Conservation (phyloP, 1,140 invertebrate genomes). For the Trigoniulus corallinus region DNA sequence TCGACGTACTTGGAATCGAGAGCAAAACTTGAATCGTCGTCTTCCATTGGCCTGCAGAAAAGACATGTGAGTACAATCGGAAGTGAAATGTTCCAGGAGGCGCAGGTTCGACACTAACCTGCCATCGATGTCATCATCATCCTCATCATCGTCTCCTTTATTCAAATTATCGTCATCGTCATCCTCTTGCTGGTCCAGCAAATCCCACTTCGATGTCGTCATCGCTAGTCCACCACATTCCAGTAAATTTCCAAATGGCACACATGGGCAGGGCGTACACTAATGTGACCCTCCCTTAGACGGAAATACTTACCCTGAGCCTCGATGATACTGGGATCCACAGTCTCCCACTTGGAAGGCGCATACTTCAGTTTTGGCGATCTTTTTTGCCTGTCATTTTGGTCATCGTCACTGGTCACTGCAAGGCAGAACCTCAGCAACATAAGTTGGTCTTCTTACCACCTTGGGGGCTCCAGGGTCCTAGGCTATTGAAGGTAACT, state of each 20-base stretch:
- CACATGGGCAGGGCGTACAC: too few relatives aligned
- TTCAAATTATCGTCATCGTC: slow-evolving; percentile 26
- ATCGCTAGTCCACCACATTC: slow-evolving; percentile 51
- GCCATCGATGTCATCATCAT: slow-evolving; percentile 28
- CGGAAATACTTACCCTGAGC: slow-evolving; percentile 39
- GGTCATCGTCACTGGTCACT: slow-evolving; percentile 11
- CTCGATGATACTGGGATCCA: slow-evolving; percentile 69
- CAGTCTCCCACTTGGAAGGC: slow-evolving; percentile 88
- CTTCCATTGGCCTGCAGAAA: slow-evolving; percentile 24
- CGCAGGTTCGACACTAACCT: too few relatives aligned
- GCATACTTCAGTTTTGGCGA: slow-evolving; percentile 31
- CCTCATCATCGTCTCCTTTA: slow-evolving; percentile 20
- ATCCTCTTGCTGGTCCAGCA: slow-evolving; percentile 35
- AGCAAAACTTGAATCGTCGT: too few relatives aligned
- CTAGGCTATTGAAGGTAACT: too few relatives aligned
- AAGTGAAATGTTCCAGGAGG: background rate
- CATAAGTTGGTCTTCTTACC: too few relatives aligned
- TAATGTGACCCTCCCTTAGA: background rate
- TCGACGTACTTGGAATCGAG: too few relatives aligned
- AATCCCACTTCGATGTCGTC: slow-evolving; percentile 76
- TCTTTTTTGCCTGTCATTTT: background rate
- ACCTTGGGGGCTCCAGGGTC: too few relatives aligned
- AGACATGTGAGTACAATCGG: background rate
- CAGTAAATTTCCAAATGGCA: too few relatives aligned
- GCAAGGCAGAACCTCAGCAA: too few relatives aligned